Evolutionary conservation across 64 coral and sea anemone genomes (phyloP).

Genomic region (Porites lutea): DNA sequence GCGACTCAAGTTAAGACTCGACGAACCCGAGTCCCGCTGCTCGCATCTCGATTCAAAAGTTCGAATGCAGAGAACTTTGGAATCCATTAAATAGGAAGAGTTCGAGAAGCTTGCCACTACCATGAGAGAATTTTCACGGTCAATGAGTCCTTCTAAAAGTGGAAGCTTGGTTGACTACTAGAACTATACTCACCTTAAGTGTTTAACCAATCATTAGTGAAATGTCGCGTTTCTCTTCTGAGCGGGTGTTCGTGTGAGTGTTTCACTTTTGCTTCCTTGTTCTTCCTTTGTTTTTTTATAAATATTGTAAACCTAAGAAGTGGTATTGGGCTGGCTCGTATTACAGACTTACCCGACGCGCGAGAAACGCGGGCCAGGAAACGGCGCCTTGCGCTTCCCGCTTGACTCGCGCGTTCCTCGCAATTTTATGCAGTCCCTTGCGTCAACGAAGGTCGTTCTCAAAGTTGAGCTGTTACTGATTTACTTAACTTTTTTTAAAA

Average conservation of each 20-base stretch:
- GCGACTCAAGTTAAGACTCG: constrained; percentile 70
- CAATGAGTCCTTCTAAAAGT: constrained; percentile 80
- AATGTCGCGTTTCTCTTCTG: neutral
- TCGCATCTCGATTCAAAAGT: constrained; percentile 93
- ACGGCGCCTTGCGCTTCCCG: too few relatives aligned
- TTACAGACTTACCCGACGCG: too few relatives aligned
- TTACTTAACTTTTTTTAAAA: too few relatives aligned
- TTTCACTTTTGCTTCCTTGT: neutral
- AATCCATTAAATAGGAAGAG: constrained; percentile 99
- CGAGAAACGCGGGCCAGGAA: too few relatives aligned
- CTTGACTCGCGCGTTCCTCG: too few relatives aligned
- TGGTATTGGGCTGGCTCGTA: too few relatives aligned
- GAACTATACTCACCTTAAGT: neutral
- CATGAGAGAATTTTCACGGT: constrained; percentile 91
- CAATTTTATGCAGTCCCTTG: too few relatives aligned
- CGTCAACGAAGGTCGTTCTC: too few relatives aligned
- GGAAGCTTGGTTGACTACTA: constrained; percentile 37
- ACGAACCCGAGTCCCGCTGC: constrained; percentile 76
- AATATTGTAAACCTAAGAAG: too few relatives aligned
- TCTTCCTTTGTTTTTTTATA: neutral
- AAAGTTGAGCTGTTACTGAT: too few relatives aligned
- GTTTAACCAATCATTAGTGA: neutral
- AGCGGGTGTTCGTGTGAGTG: neutral
- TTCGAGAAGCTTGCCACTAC: constrained; percentile 97
- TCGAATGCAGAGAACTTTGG: constrained; percentile 92